Conservation (phyloP, 2,797 vertebrate genomes). For the Scolopax rusticola region DNA sequence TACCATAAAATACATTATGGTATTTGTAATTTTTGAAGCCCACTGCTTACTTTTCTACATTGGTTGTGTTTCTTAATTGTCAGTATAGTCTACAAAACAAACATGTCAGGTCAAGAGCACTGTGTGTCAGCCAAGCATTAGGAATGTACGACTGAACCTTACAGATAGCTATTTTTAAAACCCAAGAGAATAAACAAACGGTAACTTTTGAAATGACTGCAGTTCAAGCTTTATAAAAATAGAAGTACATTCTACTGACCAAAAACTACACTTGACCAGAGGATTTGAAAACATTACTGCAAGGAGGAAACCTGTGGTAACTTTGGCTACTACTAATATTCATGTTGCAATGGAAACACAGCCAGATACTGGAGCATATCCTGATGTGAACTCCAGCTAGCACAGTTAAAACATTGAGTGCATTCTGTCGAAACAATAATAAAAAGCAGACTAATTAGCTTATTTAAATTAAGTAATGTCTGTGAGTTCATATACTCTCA, state of each 20-base stretch:
- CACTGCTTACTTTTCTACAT: not conserved
- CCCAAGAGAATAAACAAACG: not conserved
- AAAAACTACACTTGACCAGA: not conserved
- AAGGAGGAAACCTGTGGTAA: not conserved
- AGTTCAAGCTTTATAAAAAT: not conserved
- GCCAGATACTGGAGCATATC: fast-evolving
- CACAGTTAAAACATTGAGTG: not conserved
- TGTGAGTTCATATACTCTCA: not conserved
- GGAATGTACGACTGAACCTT: not conserved
- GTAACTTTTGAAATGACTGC: not conserved
- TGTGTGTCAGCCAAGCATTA: not conserved
- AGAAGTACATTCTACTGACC: not conserved
- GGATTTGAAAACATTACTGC: not conserved
- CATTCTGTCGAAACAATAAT: not conserved
- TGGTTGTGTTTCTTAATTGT: not conserved
- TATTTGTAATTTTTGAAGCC: not conserved
- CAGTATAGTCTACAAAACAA: not conserved
- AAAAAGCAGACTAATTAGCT: not conserved
- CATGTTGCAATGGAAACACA: not conserved
- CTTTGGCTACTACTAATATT: not conserved
- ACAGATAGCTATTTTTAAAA: not conserved
- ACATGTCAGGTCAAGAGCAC: not conserved
- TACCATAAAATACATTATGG: not conserved
- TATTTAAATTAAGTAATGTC: not conserved
- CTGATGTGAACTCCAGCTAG: not conserved